phyloP scores from a whole-genome alignment of 2,888 invertebrate genomes.

The Rhogogaster chlorosoma region DNA sequence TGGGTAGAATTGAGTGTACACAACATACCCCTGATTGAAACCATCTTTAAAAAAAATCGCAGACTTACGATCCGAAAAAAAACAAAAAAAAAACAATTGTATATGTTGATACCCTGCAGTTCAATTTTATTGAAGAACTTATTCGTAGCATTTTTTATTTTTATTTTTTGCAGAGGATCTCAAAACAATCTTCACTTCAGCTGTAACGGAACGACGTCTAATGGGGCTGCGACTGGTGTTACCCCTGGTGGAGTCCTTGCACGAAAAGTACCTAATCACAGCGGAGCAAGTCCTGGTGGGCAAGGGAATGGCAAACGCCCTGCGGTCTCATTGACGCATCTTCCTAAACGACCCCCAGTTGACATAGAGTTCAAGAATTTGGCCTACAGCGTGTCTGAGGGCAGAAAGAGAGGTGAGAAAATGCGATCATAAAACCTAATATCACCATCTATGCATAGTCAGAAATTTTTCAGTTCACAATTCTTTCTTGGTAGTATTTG shows the following conservation, averaged over 20 bases:
- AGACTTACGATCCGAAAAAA: neutral
- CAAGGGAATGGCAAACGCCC: slow-evolving; percentile 84
- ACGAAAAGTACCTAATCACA: slow-evolving; percentile 86
- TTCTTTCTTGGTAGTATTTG: neutral
- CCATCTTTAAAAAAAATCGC: neutral
- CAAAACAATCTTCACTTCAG: slow-evolving; percentile 82
- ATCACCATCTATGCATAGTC: neutral
- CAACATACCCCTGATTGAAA: neutral
- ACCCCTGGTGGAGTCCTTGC: slow-evolving; percentile 80
- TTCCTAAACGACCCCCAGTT: slow-evolving; percentile 92
- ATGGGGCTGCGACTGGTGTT: slow-evolving; percentile 72
- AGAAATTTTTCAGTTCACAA: neutral
- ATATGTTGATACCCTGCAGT: too few species aligned
- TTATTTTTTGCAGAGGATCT: slow-evolving; percentile 81
- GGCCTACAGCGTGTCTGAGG: slow-evolving; percentile 93
- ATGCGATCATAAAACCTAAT: neutral
- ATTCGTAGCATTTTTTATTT: neutral
- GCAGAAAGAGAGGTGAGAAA: slow-evolving; percentile 82
- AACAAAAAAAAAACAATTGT: too few species aligned
- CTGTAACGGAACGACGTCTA: slow-evolving; percentile 83
- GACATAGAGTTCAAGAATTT: slow-evolving; percentile 94
- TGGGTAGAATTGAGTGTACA: neutral
- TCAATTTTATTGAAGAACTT: neutral
- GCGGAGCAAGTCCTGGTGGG: slow-evolving; percentile 79
- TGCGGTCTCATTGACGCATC: slow-evolving; percentile 87